Conservation (phyloP, 1,140 invertebrate genomes). For the Nephila pilipes region DNA sequence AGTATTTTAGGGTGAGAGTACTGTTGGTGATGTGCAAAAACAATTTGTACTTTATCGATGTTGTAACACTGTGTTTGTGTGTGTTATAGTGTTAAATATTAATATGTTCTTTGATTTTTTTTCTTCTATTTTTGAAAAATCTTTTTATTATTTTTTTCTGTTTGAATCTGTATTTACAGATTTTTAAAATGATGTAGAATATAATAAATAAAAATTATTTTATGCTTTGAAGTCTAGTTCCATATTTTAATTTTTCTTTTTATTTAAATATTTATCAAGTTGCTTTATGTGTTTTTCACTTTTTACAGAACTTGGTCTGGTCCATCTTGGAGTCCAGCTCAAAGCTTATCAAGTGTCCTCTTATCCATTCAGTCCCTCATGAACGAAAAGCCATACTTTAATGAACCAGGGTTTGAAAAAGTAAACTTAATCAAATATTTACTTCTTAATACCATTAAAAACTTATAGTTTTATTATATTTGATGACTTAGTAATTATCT, state of each 20-base stretch:
- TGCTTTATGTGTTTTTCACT: neutral
- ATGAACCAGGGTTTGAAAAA: constrained; percentile 84
- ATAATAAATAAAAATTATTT: too few relatives aligned
- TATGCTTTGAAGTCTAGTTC: too few relatives aligned
- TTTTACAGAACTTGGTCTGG: constrained; percentile 84
- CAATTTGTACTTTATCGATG: neutral
- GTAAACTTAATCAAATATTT: constrained; percentile 78
- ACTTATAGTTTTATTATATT: neutral
- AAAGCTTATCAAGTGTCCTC: constrained; percentile 84
- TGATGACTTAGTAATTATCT: too few relatives aligned
- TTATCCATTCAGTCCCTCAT: constrained; percentile 85
- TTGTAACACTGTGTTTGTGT: too few relatives aligned
- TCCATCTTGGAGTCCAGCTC: constrained; percentile 85
- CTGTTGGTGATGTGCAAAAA: too few relatives aligned
- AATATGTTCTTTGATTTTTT: too few relatives aligned
- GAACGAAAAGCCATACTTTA: constrained; percentile 85
- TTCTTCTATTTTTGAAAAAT: too few relatives aligned
- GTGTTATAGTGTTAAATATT: too few relatives aligned
- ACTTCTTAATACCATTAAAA: neutral
- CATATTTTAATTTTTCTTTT: neutral
- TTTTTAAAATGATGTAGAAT: too few relatives aligned
- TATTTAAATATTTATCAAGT: neutral
- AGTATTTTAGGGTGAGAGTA: constrained; percentile 84
- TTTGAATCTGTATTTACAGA: too few relatives aligned
- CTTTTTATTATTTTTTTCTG: too few relatives aligned